phyloP scores from a whole-genome alignment of 2,888 invertebrate genomes.

The Netelia fuscicornis region DNA sequence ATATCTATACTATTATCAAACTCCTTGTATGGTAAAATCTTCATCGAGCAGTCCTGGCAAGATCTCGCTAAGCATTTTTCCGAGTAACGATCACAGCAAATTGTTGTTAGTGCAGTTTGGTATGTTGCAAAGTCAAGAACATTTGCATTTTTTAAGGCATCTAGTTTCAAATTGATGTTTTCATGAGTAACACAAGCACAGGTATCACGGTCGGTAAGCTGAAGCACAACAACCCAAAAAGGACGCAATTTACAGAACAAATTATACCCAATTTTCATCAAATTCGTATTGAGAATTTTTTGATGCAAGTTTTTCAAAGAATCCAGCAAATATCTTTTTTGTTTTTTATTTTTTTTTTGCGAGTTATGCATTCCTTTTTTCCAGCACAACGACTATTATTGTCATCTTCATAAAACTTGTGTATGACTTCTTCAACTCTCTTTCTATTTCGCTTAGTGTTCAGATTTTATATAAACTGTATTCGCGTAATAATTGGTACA shows the following conservation, averaged over 20 bases:
- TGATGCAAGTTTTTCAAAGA: constrained; percentile 57
- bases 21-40: constrained; percentile 34
- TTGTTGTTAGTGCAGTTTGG: constrained; percentile 43
- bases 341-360: constrained; percentile 21
- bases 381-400: constrained; percentile 60
- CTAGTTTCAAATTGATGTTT: constrained; percentile 62
- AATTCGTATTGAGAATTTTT: constrained; percentile 54
- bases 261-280: constrained; percentile 57
- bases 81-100: constrained; percentile 57
- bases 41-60: constrained; percentile 19
- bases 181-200: constrained; percentile 62
- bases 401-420: constrained; percentile 63
- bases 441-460: constrained; percentile 27
- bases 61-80: constrained; percentile 44
- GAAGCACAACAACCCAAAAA: constrained; percentile 67
- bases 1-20: constrained; percentile 29
- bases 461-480: too few relatives aligned
- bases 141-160: constrained; percentile 39
- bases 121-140: constrained; percentile 45
- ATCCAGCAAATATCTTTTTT: constrained; percentile 42
- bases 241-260: constrained; percentile 63
- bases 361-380: constrained; percentile 61
- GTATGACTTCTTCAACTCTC: constrained; percentile 25
- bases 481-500: too few relatives aligned
- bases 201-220: constrained; percentile 63